Conservation (phyloP, 2,888 invertebrate genomes). For the Himalopsyche anomala region DNA sequence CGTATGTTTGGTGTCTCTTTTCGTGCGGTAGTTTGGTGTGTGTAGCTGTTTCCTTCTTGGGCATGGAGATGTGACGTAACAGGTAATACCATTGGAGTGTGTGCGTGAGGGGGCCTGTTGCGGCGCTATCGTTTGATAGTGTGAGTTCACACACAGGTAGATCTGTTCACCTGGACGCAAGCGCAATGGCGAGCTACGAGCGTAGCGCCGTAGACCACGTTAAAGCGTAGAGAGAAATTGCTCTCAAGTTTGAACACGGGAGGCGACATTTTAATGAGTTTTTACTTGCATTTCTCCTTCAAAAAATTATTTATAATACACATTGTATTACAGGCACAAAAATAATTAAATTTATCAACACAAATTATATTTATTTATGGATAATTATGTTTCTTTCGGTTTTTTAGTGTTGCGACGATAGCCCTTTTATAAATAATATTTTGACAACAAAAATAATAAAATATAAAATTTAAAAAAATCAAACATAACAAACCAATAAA, state of each 20-base stretch:
- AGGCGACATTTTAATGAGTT: neutral
- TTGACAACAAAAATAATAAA: too few relatives aligned
- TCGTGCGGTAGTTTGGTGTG: constrained; percentile 10
- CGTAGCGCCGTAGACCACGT: constrained; percentile 50
- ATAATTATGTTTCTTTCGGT: too few relatives aligned
- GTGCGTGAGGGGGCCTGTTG: constrained; percentile 38
- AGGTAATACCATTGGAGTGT: constrained; percentile 36
- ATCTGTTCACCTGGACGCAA: constrained; percentile 59
- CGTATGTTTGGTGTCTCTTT: constrained; percentile 52
- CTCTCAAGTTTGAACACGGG: neutral
- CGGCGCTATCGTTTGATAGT: constrained; percentile 6
- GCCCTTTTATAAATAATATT: too few relatives aligned
- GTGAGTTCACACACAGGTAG: constrained; percentile 48
- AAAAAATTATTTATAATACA: too few relatives aligned
- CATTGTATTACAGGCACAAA: too few relatives aligned
- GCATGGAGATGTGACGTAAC: constrained; percentile 59
- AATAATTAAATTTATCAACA: too few relatives aligned
- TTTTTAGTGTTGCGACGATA: too few relatives aligned
- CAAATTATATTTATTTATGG: too few relatives aligned
- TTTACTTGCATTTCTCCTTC: neutral
- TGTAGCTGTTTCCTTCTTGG: constrained; percentile 45
- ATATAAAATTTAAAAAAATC: too few relatives aligned
- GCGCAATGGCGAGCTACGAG: constrained; percentile 49
- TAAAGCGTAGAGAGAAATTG: constrained; percentile 31
- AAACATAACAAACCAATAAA: too few relatives aligned